These are phyloP conservation scores for Gobio occitaniae DNA, from an alignment of 2,797 vertebrate species.

Conservation along the genomic window DNA sequence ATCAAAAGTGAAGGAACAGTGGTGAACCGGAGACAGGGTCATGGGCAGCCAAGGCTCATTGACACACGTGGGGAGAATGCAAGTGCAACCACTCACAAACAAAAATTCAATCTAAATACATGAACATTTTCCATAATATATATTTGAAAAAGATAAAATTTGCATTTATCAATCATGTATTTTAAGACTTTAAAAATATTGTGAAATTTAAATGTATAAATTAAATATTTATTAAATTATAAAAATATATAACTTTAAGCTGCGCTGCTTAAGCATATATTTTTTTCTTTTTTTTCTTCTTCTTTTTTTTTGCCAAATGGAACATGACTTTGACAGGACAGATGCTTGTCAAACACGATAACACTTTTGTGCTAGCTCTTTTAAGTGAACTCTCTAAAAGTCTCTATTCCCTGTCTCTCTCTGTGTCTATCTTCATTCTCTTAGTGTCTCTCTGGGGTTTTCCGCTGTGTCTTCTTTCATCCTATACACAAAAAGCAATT, in stretches of 20 bases:
- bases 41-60: too few species aligned
- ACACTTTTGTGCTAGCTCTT: neutral
- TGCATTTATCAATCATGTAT: neutral
- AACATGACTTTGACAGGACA: neutral
- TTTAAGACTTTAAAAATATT: neutral
- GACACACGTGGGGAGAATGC: too few species aligned
- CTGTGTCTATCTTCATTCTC: constrained; percentile 14
- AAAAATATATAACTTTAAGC: neutral
- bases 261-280: neutral
- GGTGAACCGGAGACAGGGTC: too few species aligned
- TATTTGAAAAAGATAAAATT: neutral
- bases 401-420: neutral
- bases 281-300: neutral
- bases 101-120: neutral
- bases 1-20: too few species aligned
- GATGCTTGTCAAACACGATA: constrained; percentile 5
- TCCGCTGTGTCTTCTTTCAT: constrained; percentile 29
- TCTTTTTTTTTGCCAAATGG: neutral
- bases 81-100: neutral
- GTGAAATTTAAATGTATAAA: neutral
- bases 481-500: constrained; percentile 50
- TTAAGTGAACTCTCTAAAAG: constrained; percentile 7
- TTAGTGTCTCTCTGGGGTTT: constrained; percentile 4
- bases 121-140: neutral
- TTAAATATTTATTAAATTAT: neutral